Evolutionary conservation across 2,888 invertebrate genomes (phyloP), one percentile per base, ranked within the genome.

Genomic region (Diploptera punctata): DNA sequence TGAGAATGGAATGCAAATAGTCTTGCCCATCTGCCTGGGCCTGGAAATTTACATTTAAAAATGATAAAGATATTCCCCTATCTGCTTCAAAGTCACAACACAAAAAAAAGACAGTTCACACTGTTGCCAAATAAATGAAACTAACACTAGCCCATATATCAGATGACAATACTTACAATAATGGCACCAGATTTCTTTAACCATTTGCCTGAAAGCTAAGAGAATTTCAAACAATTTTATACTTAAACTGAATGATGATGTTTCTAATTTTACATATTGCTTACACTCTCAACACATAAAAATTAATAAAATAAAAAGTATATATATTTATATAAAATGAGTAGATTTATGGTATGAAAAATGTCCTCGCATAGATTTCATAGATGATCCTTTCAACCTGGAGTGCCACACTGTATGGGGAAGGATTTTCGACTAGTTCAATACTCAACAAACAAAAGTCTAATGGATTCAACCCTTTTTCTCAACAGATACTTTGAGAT

Each of bases 401-500:
- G 26, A 29, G 16, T 3, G 16, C n/a, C 5, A n/a, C 31, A 57
- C 5, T 33, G 5, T 33, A 5, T 33, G 5, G 33, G 10, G 7
- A 33, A 33, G 21, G 52, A 16, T n/a, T n/a, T 4, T n/a, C 52
- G 24, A 62, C 43, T 44, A 43, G 38, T 62, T 44, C 19, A 18
- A 62, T 44, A 62, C 62, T 24, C 62, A 52, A 62, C 43, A 29
- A 29, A 18, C n/a, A 4, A 13, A n/a, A 47, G 13, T 16, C 29
- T 4, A 26, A 44, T n/a, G 13, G 10, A 29, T n/a, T 71, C 72
- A 74, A 29, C 47, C 73, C 43, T 74, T 72, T 19, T 67, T 72
- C 54, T 75, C 75, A 19, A 73, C 70, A 26, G 70, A 47, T 1
- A 43, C 31, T 29, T 70, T 75, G 13, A 83, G 77, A 77, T 81